Conservation (phyloP, 2,797 vertebrate species). For the Brachyalestes nurse region DNA sequence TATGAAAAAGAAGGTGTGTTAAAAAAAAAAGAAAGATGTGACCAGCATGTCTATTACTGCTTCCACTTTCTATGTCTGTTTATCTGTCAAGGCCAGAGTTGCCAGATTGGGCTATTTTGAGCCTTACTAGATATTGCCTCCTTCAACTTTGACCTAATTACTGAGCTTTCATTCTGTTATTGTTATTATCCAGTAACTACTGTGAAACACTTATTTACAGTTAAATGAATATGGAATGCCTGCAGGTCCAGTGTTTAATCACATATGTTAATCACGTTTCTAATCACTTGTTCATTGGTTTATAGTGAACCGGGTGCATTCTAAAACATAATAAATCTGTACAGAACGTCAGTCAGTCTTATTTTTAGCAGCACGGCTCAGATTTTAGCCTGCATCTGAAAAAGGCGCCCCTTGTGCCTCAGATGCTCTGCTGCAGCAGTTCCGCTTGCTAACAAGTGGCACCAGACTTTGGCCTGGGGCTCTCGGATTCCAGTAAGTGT, state of each 20-base stretch:
- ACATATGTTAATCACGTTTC: not conserved
- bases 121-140: not conserved
- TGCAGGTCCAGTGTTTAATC: not conserved
- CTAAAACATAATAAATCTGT: not conserved
- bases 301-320: not conserved
- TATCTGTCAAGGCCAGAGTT: constrained; percentile 55
- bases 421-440: constrained; percentile 71
- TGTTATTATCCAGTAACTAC: not conserved
- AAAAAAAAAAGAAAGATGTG: constrained; percentile 45
- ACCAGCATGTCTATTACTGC: not conserved
- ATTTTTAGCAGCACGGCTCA: constrained; percentile 77
- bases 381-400: constrained; percentile 52
- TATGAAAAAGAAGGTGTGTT: constrained; percentile 5
- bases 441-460: constrained; percentile 81
- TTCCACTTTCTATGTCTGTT: constrained; percentile 66
- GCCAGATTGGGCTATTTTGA: not conserved
- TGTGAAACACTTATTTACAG: no score
- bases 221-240: no score
- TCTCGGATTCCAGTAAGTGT: constrained; percentile 81
- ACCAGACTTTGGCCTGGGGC: constrained; percentile 82
- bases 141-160: not conserved
- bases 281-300: not conserved
- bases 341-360: constrained; percentile 23
- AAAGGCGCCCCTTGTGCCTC: constrained; percentile 67
- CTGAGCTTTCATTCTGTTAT: not conserved